phyloP scores from a whole-genome alignment of 2,888 invertebrate genomes.

The Hypomecis atomaria region DNA sequence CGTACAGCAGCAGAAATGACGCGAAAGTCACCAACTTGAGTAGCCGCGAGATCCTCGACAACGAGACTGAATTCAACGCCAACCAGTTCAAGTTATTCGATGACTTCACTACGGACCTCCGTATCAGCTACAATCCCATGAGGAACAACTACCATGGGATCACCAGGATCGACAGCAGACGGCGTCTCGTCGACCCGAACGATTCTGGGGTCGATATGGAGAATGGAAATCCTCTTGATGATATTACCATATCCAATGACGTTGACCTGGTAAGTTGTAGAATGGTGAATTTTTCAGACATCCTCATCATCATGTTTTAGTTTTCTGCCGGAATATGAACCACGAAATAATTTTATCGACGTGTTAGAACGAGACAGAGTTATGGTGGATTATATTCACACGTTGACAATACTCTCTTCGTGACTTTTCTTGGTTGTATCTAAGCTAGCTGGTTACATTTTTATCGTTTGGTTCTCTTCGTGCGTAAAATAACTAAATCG shows the following conservation, averaged over 20 bases:
- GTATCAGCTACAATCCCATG: slow-evolving; percentile 71
- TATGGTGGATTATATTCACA: too few species aligned
- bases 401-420: too few species aligned
- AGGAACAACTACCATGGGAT: slow-evolving; percentile 67
- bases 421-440: too few species aligned
- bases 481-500: background rate
- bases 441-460: background rate
- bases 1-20: slow-evolving; percentile 61
- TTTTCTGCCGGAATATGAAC: too few species aligned
- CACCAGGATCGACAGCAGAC: slow-evolving; percentile 52
- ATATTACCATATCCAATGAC: slow-evolving; percentile 66
- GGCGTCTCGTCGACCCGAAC: slow-evolving; percentile 65
- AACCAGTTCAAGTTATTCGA: slow-evolving; percentile 81
- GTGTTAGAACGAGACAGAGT: too few species aligned
- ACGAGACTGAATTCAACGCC: slow-evolving; percentile 79
- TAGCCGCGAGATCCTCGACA: slow-evolving; percentile 70
- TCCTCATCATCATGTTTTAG: too few species aligned
- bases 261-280: slow-evolving; percentile 75
- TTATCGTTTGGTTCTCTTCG: background rate
- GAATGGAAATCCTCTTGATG: slow-evolving; percentile 75
- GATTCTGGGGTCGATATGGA: slow-evolving; percentile 81
- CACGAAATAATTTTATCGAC: too few species aligned
- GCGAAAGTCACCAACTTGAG: slow-evolving; percentile 54
- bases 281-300: too few species aligned
- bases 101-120: slow-evolving; percentile 77